Evolutionary conservation across 1,140 invertebrate species (phyloP).

Genomic region (Luehdorfia chinensis): DNA sequence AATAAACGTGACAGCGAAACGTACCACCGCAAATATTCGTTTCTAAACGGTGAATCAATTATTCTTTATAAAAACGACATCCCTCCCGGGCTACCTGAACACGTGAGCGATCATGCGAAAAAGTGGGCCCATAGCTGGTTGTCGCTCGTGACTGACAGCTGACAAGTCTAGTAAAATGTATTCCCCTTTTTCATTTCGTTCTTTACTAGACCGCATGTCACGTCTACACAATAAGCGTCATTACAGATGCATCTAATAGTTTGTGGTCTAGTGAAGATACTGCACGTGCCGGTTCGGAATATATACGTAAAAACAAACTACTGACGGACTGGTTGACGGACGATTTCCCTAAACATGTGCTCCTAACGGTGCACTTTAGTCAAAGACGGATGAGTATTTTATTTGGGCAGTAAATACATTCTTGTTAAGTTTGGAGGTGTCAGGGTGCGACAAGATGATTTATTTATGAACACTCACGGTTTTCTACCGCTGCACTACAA

Average conservation of each 20-base stretch:
- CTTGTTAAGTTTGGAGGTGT: neutral
- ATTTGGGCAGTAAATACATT: slow-evolving; percentile 11
- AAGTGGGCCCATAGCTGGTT: slow-evolving; percentile 43
- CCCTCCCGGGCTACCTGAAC: slow-evolving; percentile 42
- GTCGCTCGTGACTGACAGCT: slow-evolving; percentile 59
- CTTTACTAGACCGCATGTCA: neutral
- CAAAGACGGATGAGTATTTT: slow-evolving; percentile 6
- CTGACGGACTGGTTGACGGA: slow-evolving; percentile 2
- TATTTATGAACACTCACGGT: slow-evolving; percentile 9
- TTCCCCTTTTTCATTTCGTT: slow-evolving; percentile 13
- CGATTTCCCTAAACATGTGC: slow-evolving; percentile 12
- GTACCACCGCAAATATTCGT: too few species aligned
- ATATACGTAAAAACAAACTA: neutral
- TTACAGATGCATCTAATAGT: too few species aligned
- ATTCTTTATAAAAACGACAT: too few species aligned
- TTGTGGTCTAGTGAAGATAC: neutral
- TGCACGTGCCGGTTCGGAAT: slow-evolving; percentile 7
- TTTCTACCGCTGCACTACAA: too few species aligned
- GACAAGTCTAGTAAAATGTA: slow-evolving; percentile 35
- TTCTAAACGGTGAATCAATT: too few species aligned
- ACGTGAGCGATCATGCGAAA: slow-evolving; percentile 55
- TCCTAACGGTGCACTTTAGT: slow-evolving; percentile 9
- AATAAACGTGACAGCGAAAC: too few species aligned
- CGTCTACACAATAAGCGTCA: neutral
- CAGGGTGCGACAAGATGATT: slow-evolving; percentile 6